phyloP scores from a whole-genome alignment of 2,113 vertebrate species.

The Brachypodius melanocephalos region DNA sequence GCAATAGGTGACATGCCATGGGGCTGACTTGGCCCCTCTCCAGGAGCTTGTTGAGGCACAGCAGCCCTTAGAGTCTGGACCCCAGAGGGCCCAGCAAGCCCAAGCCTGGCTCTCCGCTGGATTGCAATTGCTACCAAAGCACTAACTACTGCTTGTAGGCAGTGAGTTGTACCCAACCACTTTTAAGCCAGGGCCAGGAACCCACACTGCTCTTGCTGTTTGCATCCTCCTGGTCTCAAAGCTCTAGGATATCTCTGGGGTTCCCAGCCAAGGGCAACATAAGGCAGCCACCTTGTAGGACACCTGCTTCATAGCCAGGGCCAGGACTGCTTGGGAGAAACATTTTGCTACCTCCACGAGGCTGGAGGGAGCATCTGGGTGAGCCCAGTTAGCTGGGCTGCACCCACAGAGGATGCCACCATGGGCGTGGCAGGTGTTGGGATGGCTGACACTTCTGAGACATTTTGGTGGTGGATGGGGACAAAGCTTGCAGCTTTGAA shows the following conservation, averaged over 20 bases:
- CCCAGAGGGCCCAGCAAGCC: background rate
- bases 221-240: background rate
- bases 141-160: background rate
- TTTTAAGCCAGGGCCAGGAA: background rate
- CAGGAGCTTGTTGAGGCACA: background rate
- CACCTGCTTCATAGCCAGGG: background rate
- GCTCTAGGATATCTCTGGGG: background rate
- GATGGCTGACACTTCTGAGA: fast-evolving
- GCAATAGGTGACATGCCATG: fast-evolving
- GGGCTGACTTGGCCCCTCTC: background rate
- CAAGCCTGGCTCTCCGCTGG: background rate
- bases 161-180: fast-evolving
- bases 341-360: fast-evolving
- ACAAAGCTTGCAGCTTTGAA: background rate
- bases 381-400: background rate
- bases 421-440: fast-evolving
- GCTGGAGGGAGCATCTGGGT: background rate
- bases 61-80: background rate
- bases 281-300: background rate
- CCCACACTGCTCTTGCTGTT: fast-evolving
- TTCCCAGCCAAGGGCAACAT: background rate
- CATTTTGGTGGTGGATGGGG: background rate
- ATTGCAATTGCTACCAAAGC: background rate
- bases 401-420: background rate
- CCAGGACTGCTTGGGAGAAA: background rate